Evolutionary conservation across 2,797 vertebrate species (phyloP).

Genomic region (Nothura maculosa): DNA sequence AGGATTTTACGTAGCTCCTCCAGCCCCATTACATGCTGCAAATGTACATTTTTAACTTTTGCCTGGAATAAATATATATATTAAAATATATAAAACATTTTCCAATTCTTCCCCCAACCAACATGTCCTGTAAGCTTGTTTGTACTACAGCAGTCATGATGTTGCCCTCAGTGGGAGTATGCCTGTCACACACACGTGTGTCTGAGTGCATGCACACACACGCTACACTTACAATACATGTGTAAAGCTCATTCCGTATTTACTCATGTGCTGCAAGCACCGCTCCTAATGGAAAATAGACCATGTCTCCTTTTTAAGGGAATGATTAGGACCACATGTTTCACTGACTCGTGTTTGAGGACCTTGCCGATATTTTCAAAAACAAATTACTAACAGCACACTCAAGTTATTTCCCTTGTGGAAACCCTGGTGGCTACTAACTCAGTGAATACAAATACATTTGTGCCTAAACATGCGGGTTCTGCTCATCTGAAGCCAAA

Average conservation of each 20-base stretch:
- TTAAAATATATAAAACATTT: conserved; percentile 17
- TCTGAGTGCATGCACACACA: conserved; percentile 31
- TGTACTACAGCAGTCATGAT: conserved; percentile 24
- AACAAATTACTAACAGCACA: conserved; percentile 78
- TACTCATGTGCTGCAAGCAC: conserved; percentile 78
- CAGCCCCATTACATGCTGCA: background rate
- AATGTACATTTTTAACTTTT: conserved; percentile 13
- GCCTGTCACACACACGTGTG: background rate
- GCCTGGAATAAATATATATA: background rate
- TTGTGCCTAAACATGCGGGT: conserved; percentile 69
- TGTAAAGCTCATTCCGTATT: conserved; percentile 77
- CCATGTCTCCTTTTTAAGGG: conserved; percentile 79
- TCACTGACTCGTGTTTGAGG: conserved; percentile 64
- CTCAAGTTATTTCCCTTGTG: conserved; percentile 82
- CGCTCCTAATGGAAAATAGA: conserved; percentile 82
- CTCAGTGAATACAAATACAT: conserved; percentile 48
- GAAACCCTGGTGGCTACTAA: conserved; percentile 81
- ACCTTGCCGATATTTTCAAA: conserved; percentile 69
- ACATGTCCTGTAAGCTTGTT: conserved; percentile 39
- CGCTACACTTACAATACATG: conserved; percentile 64
- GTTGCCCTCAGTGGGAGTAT: conserved; percentile 50
- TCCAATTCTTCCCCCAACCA: conserved; percentile 55
- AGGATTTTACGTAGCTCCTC: background rate
- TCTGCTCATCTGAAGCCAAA: conserved; percentile 47
- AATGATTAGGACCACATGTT: conserved; percentile 83